These are phyloP conservation scores for Drosophila truncata DNA, from an alignment of 1,140 invertebrate genomes.

Conservation along the genomic window DNA sequence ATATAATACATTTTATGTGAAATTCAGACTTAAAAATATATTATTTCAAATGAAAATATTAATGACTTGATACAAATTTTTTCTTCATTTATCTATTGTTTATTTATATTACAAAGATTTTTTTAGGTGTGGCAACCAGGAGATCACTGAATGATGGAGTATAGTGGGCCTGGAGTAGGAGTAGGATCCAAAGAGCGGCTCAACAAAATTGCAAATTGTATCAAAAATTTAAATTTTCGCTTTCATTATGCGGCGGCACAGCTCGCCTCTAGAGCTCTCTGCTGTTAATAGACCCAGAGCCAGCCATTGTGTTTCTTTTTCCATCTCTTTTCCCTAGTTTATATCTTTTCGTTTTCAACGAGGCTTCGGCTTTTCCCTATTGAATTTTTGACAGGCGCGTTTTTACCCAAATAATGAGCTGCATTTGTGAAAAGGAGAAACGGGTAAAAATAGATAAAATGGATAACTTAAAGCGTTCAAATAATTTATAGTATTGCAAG, in stretches of 20 bases:
- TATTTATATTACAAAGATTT: not conserved
- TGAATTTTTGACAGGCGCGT: conserved; percentile 80
- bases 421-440: conserved; percentile 58
- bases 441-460: not conserved
- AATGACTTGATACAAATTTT: too few relatives aligned
- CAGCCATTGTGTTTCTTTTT: conserved; percentile 71
- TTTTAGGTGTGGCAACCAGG: conserved; percentile 18
- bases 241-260: conserved; percentile 75
- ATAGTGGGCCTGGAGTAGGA: conserved; percentile 67
- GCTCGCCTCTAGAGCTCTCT: conserved; percentile 42
- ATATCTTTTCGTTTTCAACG: conserved; percentile 31
- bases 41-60: too few relatives aligned
- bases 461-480: conserved; percentile 48
- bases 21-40: too few relatives aligned
- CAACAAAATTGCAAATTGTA: conserved; percentile 79
- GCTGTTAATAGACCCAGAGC: conserved; percentile 73
- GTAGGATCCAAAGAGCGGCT: conserved; percentile 24
- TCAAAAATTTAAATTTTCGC: conserved; percentile 82
- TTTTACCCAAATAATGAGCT: conserved; percentile 79
- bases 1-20: not conserved
- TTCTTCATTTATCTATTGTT: too few relatives aligned
- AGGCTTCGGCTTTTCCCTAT: conserved; percentile 76
- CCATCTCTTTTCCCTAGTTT: conserved; percentile 27
- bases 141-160: conserved; percentile 54
- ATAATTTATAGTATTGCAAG: conserved; percentile 24